Evolutionary conservation across 2,113 vertebrate species (phyloP).

Genomic region (Gymnocephalus cernua): DNA sequence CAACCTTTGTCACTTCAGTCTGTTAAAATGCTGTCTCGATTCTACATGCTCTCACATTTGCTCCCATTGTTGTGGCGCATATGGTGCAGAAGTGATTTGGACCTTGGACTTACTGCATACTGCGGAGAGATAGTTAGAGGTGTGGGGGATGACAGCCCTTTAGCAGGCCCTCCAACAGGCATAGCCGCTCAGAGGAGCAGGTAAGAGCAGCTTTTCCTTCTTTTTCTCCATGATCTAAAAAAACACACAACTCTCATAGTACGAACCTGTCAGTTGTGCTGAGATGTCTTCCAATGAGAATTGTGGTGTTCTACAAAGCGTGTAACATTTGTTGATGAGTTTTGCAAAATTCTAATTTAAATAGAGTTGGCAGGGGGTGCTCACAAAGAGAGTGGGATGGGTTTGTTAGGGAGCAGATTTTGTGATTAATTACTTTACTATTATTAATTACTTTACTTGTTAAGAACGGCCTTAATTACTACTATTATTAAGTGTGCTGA

Average conservation of each 20-base stretch:
- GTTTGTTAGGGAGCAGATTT: background rate
- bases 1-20: background rate
- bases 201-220: slow-evolving; percentile 1
- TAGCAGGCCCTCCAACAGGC: background rate
- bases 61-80: background rate
- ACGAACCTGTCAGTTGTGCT: slow-evolving; percentile 5
- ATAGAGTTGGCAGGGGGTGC: background rate
- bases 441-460: too few species aligned
- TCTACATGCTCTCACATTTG: background rate
- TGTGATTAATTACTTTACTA: background rate
- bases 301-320: background rate
- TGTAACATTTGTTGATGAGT: background rate
- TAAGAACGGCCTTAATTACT: too few species aligned
- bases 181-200: slow-evolving; percentile 3
- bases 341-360: background rate
- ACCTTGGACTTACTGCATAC: slow-evolving; percentile 1
- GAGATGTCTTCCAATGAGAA: too few species aligned
- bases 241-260: background rate
- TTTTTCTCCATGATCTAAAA: slow-evolving; percentile 2
- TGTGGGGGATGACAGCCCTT: background rate
- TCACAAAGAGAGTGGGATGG: background rate
- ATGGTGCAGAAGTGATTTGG: slow-evolving; percentile 13
- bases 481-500: too few species aligned
- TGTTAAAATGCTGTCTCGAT: background rate
- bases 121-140: background rate